A percentile compares a stretch with the other conserved stretches of the same genome.
Evolutionary conservation across 2,113 vertebrate genomes (phyloP).

Genomic region (Nothocercus julius): DNA sequence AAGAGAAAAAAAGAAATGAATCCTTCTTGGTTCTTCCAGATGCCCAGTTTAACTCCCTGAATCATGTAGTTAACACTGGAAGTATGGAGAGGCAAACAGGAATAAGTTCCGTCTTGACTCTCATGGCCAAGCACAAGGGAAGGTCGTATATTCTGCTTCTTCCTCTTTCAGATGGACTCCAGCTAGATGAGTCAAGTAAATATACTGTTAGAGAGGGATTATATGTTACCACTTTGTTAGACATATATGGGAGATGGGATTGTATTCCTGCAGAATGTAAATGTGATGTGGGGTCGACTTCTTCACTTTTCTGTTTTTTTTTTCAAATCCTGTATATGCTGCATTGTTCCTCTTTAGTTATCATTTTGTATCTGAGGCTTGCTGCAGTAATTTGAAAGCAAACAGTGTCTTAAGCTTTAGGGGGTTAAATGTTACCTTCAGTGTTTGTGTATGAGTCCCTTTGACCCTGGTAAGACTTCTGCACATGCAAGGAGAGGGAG

Average conservation of each 20-base stretch:
- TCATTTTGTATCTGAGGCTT: neutral
- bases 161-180: neutral
- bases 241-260: neutral
- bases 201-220: neutral
- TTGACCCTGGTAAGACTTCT: slow-evolving; percentile 45
- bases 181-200: neutral
- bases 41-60: neutral
- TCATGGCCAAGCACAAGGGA: neutral
- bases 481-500: slow-evolving; percentile 20
- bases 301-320: neutral
- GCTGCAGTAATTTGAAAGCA: neutral
- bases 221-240: neutral
- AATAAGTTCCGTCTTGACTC: neutral
- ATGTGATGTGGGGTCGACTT: neutral
- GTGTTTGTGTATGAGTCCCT: neutral
- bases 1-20: neutral
- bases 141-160: neutral
- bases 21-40: neutral
- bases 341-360: neutral
- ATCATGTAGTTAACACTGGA: neutral
- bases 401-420: neutral
- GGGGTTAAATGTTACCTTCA: slow-evolving; percentile 14
- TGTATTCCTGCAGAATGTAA: neutral
- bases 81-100: neutral
- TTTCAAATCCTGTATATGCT: neutral